Percentiles rank a stretch among this genome's conserved stretches.
Evolutionary conservation across 2,113 vertebrate species (phyloP).

Genomic region (Uria lomvia): DNA sequence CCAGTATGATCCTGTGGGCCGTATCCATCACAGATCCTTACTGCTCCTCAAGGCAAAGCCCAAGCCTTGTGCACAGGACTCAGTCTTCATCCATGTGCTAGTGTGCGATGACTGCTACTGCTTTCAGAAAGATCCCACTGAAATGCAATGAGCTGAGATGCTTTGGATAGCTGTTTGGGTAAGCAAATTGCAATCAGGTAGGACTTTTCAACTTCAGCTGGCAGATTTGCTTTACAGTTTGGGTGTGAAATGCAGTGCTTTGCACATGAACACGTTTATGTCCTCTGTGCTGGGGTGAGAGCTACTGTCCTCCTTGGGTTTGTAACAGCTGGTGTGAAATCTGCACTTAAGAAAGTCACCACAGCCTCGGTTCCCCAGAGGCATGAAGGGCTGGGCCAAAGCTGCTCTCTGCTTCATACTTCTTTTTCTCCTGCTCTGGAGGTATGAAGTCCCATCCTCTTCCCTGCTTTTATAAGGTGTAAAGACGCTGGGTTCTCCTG

Average conservation of each 20-base stretch:
- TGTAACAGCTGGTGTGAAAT: not conserved
- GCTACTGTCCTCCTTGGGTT: not conserved
- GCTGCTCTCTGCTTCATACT: not conserved
- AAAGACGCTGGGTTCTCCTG: not conserved
- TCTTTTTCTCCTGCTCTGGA: not conserved
- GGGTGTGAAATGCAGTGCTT: not conserved
- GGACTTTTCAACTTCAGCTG: not conserved
- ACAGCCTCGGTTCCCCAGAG: not conserved
- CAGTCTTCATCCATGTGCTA: not conserved
- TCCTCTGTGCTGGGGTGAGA: not conserved
- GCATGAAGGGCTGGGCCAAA: not conserved
- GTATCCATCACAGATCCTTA: not conserved
- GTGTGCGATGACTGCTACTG: not conserved
- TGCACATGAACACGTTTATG: rapidly evolving
- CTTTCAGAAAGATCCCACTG: not conserved
- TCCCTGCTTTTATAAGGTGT: not conserved
- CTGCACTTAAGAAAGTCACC: not conserved
- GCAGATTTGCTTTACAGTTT: not conserved
- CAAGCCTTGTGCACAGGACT: not conserved
- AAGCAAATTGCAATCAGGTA: not conserved
- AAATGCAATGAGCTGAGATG: not conserved
- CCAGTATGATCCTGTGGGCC: not conserved
- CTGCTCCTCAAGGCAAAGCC: not conserved
- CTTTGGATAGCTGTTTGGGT: not conserved
- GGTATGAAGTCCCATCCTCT: not conserved